Conservation (phyloP, 2,113 vertebrate species). For the Ictidomys tridecemlineatus region DNA sequence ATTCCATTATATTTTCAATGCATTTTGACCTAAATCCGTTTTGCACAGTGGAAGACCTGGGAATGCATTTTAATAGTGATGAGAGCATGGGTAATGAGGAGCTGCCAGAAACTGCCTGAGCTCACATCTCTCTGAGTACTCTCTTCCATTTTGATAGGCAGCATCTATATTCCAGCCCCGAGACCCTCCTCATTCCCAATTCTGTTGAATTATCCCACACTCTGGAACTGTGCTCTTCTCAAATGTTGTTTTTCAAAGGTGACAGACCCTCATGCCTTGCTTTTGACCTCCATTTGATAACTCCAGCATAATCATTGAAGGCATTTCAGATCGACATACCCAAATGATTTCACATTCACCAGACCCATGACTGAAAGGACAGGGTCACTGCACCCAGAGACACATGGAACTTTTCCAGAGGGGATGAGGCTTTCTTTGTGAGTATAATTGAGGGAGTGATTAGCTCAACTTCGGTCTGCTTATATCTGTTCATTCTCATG, state of each 20-base stretch:
- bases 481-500: constrained; percentile 44
- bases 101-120: background rate
- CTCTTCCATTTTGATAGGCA: background rate
- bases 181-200: constrained; percentile 21
- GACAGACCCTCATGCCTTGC: background rate
- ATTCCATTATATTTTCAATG: constrained; percentile 59
- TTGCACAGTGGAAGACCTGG: background rate
- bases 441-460: background rate
- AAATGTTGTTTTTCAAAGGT: constrained; percentile 55
- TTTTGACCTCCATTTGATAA: constrained; percentile 45
- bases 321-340: background rate
- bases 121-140: fast-evolving
- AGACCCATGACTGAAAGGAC: background rate
- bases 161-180: background rate
- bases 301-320: background rate
- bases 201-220: constrained; percentile 19
- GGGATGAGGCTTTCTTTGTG: background rate
- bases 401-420: background rate
- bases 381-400: background rate
- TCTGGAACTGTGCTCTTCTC: background rate
- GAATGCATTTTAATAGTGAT: constrained; percentile 14
- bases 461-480: constrained; percentile 4
- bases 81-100: background rate
- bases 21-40: background rate
- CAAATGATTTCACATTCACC: constrained; percentile 38